Percentiles rank a stretch among this genome's conserved stretches.
Conservation (phyloP, 2,888 invertebrate genomes). For the Latheticus oryzae region DNA sequence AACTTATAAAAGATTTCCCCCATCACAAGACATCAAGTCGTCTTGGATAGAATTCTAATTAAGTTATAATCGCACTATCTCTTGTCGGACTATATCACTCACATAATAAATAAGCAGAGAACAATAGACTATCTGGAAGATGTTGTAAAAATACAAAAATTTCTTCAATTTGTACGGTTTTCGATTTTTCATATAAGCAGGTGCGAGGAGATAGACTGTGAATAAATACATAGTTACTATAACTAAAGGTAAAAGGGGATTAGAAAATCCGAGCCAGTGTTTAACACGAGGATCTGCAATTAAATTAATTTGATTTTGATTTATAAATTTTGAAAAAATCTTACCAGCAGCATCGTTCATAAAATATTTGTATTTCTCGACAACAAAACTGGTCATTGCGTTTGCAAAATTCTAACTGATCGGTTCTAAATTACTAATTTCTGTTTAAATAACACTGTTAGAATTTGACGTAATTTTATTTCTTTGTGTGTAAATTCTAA, state of each 20-base stretch:
- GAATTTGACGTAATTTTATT: no score
- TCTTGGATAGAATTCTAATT: slow-evolving; percentile 8
- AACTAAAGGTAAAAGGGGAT: slow-evolving; percentile 65
- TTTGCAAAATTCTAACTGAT: no score
- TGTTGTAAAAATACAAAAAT: slow-evolving; percentile 80
- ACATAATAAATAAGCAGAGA: slow-evolving; percentile 78
- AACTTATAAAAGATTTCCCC: background rate
- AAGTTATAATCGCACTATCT: no score
- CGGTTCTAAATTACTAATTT: no score
- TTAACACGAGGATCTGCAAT: slow-evolving; percentile 29
- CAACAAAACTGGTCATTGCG: slow-evolving; percentile 16
- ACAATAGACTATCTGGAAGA: slow-evolving; percentile 81
- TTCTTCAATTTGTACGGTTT: slow-evolving; percentile 74
- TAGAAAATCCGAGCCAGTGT: slow-evolving; percentile 67
- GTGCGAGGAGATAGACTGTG: slow-evolving; percentile 68
- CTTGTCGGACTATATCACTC: no score
- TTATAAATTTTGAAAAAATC: slow-evolving; percentile 22
- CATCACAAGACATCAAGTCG: background rate
- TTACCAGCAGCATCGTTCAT: slow-evolving; percentile 67
- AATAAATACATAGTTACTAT: slow-evolving; percentile 67
- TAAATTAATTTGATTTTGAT: background rate
- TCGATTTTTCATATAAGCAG: slow-evolving; percentile 76
- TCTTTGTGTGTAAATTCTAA: no score
- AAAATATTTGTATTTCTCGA: slow-evolving; percentile 60
- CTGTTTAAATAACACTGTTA: no score